Evolutionary conservation across 2,797 vertebrate species (phyloP).

Genomic region (Phoebastria nigripes): DNA sequence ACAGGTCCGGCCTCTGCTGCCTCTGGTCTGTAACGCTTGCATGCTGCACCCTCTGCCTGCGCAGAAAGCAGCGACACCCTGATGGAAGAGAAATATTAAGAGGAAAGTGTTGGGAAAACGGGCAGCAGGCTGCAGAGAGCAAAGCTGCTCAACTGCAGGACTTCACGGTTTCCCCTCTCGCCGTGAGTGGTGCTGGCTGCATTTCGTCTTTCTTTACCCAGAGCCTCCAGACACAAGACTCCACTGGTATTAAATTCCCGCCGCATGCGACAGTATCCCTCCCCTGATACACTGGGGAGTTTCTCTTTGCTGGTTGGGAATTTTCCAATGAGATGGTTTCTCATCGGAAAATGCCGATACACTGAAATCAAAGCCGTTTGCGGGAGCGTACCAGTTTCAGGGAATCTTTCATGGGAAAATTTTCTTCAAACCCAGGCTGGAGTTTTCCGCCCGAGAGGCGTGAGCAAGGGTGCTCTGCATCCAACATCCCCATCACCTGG

Average conservation of each 20-base stretch:
- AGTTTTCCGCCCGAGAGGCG: accelerated
- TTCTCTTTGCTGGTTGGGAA: neutral
- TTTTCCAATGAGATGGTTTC: neutral
- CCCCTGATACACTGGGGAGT: neutral
- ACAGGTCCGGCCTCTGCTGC: neutral
- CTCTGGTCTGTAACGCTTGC: accelerated
- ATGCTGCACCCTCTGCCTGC: neutral
- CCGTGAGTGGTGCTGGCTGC: neutral
- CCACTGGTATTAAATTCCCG: neutral
- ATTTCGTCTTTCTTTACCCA: neutral
- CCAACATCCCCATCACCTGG: neutral
- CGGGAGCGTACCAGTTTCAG: neutral
- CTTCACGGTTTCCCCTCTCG: neutral
- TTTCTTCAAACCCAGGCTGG: neutral
- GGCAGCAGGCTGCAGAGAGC: neutral
- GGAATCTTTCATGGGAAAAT: slow-evolving; percentile 19
- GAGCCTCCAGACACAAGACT: neutral
- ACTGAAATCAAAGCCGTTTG: neutral
- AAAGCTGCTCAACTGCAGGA: neutral
- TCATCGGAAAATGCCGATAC: neutral
- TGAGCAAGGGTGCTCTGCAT: accelerated
- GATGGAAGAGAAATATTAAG: neutral
- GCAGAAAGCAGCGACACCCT: neutral
- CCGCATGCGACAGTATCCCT: neutral
- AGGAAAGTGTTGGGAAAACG: neutral